Evolutionary conservation across 2,888 invertebrate species (phyloP).

Genomic region (Oeneis ivallda): DNA sequence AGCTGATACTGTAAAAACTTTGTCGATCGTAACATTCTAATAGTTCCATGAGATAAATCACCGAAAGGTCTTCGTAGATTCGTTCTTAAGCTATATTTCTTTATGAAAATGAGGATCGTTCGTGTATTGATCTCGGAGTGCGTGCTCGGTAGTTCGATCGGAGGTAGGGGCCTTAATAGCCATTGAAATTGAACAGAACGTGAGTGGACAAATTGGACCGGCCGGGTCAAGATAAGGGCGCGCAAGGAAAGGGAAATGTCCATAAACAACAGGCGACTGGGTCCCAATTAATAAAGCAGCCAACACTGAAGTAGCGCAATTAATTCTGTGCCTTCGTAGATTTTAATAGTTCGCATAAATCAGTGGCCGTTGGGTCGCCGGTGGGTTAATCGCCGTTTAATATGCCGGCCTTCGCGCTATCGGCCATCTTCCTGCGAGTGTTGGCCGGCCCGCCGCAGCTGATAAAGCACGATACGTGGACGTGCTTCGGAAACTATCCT

Average conservation of each 20-base stretch:
- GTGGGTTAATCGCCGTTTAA: constrained; percentile 80
- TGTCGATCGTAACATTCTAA: background rate
- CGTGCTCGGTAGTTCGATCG: constrained; percentile 45
- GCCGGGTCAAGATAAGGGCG: constrained; percentile 74
- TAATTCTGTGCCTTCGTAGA: constrained; percentile 80
- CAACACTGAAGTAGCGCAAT: constrained; percentile 78
- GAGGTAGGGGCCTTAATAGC: constrained; percentile 74
- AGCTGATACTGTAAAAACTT: too few species aligned
- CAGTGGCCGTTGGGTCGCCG: constrained; percentile 58
- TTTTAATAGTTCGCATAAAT: constrained; percentile 82
- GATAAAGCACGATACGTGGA: background rate
- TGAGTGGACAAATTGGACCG: constrained; percentile 78
- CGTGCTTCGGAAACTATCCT: constrained; percentile 8
- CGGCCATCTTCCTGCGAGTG: background rate
- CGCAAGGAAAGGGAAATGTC: constrained; percentile 69
- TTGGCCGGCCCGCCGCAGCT: background rate
- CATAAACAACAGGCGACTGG: constrained; percentile 78
- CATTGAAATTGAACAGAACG: constrained; percentile 76
- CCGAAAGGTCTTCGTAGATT: background rate
- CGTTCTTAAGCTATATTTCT: background rate
- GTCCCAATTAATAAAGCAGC: constrained; percentile 80
- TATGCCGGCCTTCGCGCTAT: constrained; percentile 52
- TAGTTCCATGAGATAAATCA: background rate
- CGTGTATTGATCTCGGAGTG: constrained; percentile 23
- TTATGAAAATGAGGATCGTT: background rate